These are phyloP conservation scores for Callospermophilus lateralis DNA, from an alignment of 2,113 vertebrate species.

Conservation along the genomic window DNA sequence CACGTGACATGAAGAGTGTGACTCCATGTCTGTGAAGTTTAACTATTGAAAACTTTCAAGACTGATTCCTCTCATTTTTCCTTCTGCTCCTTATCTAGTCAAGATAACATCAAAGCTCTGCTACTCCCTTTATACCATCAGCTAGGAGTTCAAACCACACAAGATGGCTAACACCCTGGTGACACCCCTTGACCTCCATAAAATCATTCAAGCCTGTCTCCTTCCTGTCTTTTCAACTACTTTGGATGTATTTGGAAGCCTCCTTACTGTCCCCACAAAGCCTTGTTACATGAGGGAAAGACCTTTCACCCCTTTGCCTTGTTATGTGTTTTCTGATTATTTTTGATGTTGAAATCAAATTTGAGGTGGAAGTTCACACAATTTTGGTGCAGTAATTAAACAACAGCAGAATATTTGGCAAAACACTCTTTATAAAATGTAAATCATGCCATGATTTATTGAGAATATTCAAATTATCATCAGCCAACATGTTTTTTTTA, in stretches of 20 bases:
- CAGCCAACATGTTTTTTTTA: background rate
- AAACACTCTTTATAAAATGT: background rate
- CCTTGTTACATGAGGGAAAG: background rate
- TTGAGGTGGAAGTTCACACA: background rate
- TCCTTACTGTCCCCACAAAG: background rate
- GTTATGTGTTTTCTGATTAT: background rate
- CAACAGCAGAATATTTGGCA: background rate
- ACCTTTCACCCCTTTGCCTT: background rate
- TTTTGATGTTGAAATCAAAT: background rate
- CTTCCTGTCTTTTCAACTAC: background rate
- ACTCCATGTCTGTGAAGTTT: background rate
- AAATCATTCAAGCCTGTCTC: background rate
- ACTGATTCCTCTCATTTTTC: no score
- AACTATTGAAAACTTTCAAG: background rate
- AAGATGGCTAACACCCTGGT: background rate
- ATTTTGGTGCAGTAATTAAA: fast-evolving
- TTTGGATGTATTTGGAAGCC: background rate
- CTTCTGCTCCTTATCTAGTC: background rate
- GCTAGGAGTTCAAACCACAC: background rate
- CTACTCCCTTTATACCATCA: background rate
- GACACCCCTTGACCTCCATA: background rate
- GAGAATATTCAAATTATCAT: background rate
- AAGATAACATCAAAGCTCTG: background rate
- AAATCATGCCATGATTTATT: background rate
- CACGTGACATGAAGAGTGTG: background rate